Base-by-base conservation (phyloP, 1,140 invertebrate species). In the Trichonephila clavata region DNA sequence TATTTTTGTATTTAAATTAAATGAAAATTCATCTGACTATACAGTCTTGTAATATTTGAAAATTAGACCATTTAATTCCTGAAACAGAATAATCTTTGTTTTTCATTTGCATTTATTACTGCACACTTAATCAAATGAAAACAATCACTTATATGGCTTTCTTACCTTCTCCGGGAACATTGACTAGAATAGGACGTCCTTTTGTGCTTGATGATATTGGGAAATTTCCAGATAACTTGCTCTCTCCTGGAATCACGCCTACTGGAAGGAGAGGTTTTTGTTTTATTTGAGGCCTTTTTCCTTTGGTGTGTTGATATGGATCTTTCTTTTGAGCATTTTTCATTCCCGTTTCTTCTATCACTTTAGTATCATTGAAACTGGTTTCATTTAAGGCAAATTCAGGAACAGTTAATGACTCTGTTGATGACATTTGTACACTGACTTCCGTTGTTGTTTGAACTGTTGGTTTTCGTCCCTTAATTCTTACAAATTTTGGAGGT, bases 121-220 rank as follows among this genome's bases (percentile, higher is more conserved):
- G n/a, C 24, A 8, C 24, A 27, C 50, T 57, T 24, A 60, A 43
- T 81, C 24, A 3, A 68, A 24, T 21, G 68, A 43, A 71, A 89
- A 18, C 8, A 50, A 13, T 39, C 10, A 61, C 1, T 61, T 24
- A 43, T 90, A 80, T 14, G 21, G 6, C n/a, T 13, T 6, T n/a
- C 7, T 77, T 93, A 93, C 92, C 92, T 94, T 94, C 93, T 84
- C 93, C 93, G 21, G 93, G 86, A 83, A 93, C 81, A 20, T 57
- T 60, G n/a, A 81, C 24, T 2, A 88, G 57, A 50, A 50, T 13
- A 20, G 86, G 86, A 50, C 65, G 68, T 63, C 27, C 20, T 93
- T 93, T 88, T 21, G 20, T n/a, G 7, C 21, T 57, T 10, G 65
- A 59, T 16, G 32, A 21, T 8, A 24, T 24, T 20, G 71, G 27